Percentiles rank a stretch among this genome's conserved stretches.
These are phyloP conservation scores for Siderastrea radians DNA, from an alignment of 92 coral and sea anemone species.

Conservation along the genomic window DNA sequence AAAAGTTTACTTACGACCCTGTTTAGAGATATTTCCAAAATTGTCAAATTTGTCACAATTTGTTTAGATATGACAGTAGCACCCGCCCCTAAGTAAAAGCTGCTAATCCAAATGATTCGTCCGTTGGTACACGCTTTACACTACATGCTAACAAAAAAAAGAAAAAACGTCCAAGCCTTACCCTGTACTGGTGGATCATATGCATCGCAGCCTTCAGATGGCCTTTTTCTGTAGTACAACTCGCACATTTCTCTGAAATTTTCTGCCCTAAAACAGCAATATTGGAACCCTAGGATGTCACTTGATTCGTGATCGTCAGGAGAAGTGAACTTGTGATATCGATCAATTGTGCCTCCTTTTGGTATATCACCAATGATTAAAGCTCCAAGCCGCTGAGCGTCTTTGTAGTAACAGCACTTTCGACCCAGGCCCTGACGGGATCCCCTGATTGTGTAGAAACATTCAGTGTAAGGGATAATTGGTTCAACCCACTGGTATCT, in stretches of 20 bases:
- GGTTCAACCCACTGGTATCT: slow-evolving; percentile 34
- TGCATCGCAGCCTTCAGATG: slow-evolving; percentile 51
- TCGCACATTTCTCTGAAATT: slow-evolving; percentile 7
- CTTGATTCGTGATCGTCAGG: neutral
- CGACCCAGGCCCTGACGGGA: slow-evolving; percentile 1
- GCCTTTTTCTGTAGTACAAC: slow-evolving; percentile 41
- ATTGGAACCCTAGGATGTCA: slow-evolving; percentile 33
- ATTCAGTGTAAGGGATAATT: neutral
- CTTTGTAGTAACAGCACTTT: slow-evolving; percentile 40
- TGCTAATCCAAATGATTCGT: too few species aligned
- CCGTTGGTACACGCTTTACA: too few species aligned
- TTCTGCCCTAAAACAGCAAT: slow-evolving; percentile 46
- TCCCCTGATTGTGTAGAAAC: slow-evolving; percentile 19
- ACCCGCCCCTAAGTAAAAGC: too few species aligned
- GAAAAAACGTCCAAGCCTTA: slow-evolving; percentile 8
- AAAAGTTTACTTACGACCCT: too few species aligned
- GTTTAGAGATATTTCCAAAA: too few species aligned
- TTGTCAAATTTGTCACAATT: too few species aligned
- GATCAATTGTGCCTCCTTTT: slow-evolving; percentile 25
- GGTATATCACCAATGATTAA: slow-evolving; percentile 19
- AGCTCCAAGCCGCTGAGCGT: slow-evolving; percentile 10
- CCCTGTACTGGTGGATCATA: slow-evolving; percentile 61
- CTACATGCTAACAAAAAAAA: too few species aligned
- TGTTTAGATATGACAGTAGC: too few species aligned
- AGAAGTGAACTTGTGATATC: slow-evolving; percentile 1